phyloP scores from a whole-genome alignment of 2,888 invertebrate species.

The Serripes groenlandicus region DNA sequence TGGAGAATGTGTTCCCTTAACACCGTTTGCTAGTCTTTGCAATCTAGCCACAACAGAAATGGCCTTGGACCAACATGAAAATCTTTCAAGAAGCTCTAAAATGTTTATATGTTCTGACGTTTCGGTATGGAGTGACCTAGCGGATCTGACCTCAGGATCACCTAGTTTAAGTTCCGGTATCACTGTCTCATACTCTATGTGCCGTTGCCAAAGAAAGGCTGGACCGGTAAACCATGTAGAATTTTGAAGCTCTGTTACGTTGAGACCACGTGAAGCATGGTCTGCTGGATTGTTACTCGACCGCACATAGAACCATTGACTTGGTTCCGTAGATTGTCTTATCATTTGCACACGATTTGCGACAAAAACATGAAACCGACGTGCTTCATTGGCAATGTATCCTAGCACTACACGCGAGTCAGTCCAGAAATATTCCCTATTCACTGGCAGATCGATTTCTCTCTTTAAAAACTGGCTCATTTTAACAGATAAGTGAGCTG shows the following conservation, averaged over 20 bases:
- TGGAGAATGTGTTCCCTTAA: conserved; percentile 21
- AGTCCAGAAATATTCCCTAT: conserved; percentile 65
- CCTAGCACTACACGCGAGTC: conserved; percentile 67
- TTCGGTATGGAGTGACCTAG: conserved; percentile 6
- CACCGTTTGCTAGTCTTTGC: conserved; percentile 30
- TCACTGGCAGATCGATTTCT: conserved; percentile 40
- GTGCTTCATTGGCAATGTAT: conserved; percentile 67
- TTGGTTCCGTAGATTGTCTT: conserved; percentile 45
- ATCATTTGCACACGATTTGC: conserved; percentile 71
- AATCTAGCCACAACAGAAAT: conserved; percentile 28
- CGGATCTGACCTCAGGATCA: conserved; percentile 52
- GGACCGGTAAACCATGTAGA: conserved; percentile 57
- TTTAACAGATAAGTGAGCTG: conserved; percentile 61
- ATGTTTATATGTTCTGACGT: not conserved
- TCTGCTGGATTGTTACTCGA: conserved; percentile 69
- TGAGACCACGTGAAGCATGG: conserved; percentile 61
- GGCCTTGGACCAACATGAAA: conserved; percentile 29
- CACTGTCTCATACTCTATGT: conserved; percentile 17
- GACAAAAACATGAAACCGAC: conserved; percentile 70
- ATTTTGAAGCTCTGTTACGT: conserved; percentile 10
- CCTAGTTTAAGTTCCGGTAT: conserved; percentile 32
- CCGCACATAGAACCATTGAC: conserved; percentile 66
- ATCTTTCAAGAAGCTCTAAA: conserved; percentile 16
- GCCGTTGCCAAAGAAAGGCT: conserved; percentile 43
- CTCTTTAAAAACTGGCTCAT: conserved; percentile 38